Evolutionary conservation across 1,140 invertebrate genomes (phyloP).

Genomic region (Epicauta chinensis): DNA sequence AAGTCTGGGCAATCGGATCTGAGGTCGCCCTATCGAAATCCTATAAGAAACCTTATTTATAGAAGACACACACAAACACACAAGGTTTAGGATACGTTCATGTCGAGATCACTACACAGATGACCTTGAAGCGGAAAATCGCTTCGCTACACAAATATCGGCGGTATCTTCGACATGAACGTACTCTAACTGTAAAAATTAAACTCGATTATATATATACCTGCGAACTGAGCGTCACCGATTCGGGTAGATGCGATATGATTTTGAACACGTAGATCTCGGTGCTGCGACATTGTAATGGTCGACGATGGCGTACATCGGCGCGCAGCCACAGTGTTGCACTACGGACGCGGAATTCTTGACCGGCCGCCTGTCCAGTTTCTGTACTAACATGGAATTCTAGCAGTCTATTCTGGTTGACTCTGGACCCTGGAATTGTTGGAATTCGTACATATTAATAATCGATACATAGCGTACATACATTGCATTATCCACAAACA

Average conservation of each 20-base stretch:
- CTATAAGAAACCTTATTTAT: slow-evolving; percentile 42
- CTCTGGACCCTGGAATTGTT: slow-evolving; percentile 58
- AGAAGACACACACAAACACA: too few species aligned
- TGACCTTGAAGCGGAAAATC: background rate
- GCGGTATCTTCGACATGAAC: too few species aligned
- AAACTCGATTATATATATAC: slow-evolving; percentile 23
- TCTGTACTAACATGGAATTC: slow-evolving; percentile 69
- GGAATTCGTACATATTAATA: too few species aligned
- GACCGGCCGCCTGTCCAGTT: slow-evolving; percentile 51
- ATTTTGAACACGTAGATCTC: slow-evolving; percentile 40
- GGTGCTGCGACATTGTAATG: slow-evolving; percentile 38
- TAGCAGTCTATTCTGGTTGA: slow-evolving; percentile 77
- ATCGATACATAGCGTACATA: too few species aligned
- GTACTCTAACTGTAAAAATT: too few species aligned
- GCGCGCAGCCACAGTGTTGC: slow-evolving; percentile 72
- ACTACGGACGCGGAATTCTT: slow-evolving; percentile 60
- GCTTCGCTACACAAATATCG: too few species aligned
- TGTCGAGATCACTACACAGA: too few species aligned
- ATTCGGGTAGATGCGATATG: slow-evolving; percentile 34
- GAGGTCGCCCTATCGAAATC: slow-evolving; percentile 51
- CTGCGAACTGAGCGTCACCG: slow-evolving; percentile 44
- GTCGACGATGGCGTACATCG: slow-evolving; percentile 46
- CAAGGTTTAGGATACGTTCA: too few species aligned
- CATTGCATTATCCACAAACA: too few species aligned
- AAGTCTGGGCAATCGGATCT: slow-evolving; percentile 63